Percentiles rank a stretch among this genome's conserved stretches.
These are phyloP conservation scores for Phenganax subtilis DNA, from an alignment of 92 coral and sea anemone species.

Conservation along the genomic window DNA sequence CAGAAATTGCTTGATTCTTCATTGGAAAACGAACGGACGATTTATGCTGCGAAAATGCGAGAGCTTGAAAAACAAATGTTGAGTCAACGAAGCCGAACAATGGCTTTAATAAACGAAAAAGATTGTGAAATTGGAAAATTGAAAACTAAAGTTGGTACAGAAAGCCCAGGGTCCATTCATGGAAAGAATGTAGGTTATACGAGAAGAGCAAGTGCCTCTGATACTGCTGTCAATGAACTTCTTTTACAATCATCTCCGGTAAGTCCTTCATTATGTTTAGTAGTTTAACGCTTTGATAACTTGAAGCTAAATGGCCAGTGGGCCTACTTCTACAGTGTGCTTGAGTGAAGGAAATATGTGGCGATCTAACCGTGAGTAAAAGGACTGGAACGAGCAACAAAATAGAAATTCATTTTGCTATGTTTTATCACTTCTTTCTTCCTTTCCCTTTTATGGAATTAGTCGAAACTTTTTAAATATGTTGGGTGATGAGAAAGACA, in stretches of 20 bases:
- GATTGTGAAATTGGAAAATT: conserved; percentile 81
- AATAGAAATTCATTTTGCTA: too few species aligned
- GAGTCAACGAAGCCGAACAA: conserved; percentile 84
- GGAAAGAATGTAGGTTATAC: background rate
- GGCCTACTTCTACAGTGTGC: too few species aligned
- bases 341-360: too few species aligned
- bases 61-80: conserved; percentile 90
- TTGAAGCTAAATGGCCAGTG: too few species aligned
- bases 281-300: too few species aligned
- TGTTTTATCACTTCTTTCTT: too few species aligned
- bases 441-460: too few species aligned
- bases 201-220: conserved; percentile 43
- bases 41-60: conserved; percentile 72
- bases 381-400: too few species aligned
- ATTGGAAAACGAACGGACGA: conserved; percentile 52
- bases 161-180: background rate
- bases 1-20: conserved; percentile 57
- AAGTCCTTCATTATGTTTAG: conserved; percentile 28
- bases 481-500: too few species aligned
- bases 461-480: too few species aligned
- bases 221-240: conserved; percentile 77
- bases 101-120: conserved; percentile 80
- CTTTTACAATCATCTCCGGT: conserved; percentile 74
- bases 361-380: too few species aligned
- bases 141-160: conserved; percentile 23